Percentiles rank a stretch among this genome's conserved stretches.
phyloP scores from a whole-genome alignment of 2,888 invertebrate species.

The Latrodectus elegans region DNA sequence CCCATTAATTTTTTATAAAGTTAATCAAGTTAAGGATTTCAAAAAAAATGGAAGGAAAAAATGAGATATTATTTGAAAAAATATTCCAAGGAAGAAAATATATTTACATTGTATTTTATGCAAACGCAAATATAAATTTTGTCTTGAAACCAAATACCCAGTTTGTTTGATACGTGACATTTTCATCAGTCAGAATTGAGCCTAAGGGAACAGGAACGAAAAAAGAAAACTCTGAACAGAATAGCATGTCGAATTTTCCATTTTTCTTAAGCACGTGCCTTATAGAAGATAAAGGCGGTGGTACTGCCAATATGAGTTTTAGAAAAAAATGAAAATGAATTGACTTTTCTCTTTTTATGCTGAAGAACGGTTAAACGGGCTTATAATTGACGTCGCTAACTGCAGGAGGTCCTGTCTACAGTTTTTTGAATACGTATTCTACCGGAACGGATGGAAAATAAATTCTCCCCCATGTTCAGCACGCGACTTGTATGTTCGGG shows the following conservation, averaged over 20 bases:
- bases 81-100: too few relatives aligned
- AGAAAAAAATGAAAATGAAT: conserved; percentile 26
- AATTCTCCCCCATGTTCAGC: conserved; percentile 36
- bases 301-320: neutral
- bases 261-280: conserved; percentile 38
- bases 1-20: too few relatives aligned
- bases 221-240: neutral
- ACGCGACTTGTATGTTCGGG: conserved; percentile 13
- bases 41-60: too few relatives aligned
- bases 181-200: conserved; percentile 1
- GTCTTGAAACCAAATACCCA: too few relatives aligned
- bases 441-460: conserved; percentile 56
- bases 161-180: conserved; percentile 19
- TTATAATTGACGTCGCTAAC: conserved; percentile 44
- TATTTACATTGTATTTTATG: too few relatives aligned
- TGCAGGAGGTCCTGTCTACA: neutral
- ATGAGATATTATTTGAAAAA: too few relatives aligned
- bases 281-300: conserved; percentile 21
- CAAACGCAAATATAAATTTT: too few relatives aligned
- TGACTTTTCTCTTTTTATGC: conserved; percentile 25
- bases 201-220: neutral
- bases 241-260: conserved; percentile 34
- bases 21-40: too few relatives aligned
- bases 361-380: conserved; percentile 39
- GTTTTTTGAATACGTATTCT: neutral